Evolutionary conservation across 2,888 invertebrate genomes (phyloP).

Genomic region (Pseudoips prasinana): DNA sequence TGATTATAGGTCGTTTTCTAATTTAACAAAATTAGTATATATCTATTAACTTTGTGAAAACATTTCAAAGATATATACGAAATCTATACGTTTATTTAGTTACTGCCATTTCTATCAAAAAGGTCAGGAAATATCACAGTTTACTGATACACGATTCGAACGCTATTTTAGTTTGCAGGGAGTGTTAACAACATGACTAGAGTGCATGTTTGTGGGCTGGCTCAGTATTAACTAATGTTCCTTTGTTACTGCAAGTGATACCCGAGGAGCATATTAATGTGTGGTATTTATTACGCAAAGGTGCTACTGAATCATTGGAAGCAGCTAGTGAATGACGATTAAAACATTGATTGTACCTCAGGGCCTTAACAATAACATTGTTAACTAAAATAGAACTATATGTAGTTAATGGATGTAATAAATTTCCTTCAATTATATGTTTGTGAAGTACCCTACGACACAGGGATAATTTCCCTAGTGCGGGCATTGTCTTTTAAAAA

Average conservation of each 20-base stretch:
- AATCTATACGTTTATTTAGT: slow-evolving; percentile 30
- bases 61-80: too few relatives aligned
- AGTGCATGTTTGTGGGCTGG: slow-evolving; percentile 10
- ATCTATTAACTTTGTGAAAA: too few relatives aligned
- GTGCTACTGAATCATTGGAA: slow-evolving; percentile 39
- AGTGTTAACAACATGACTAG: background rate
- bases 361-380: slow-evolving; percentile 3
- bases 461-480: too few relatives aligned
- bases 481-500: too few relatives aligned
- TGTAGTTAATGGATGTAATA: too few relatives aligned
- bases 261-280: slow-evolving; percentile 49
- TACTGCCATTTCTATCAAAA: slow-evolving; percentile 36
- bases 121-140: slow-evolving; percentile 31
- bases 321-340: slow-evolving; percentile 33
- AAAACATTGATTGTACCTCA: slow-evolving; percentile 19
- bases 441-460: too few relatives aligned
- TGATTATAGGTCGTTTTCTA: too few relatives aligned
- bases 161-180: too few relatives aligned
- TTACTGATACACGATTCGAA: too few relatives aligned
- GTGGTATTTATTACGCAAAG: slow-evolving; percentile 45
- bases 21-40: too few relatives aligned
- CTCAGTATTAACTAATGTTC: slow-evolving; percentile 31
- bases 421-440: too few relatives aligned
- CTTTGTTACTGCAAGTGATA: slow-evolving; percentile 44
- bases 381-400: too few relatives aligned